Evolutionary conservation across 2,888 invertebrate genomes (phyloP).

Genomic region (Tetropium fuscum): DNA sequence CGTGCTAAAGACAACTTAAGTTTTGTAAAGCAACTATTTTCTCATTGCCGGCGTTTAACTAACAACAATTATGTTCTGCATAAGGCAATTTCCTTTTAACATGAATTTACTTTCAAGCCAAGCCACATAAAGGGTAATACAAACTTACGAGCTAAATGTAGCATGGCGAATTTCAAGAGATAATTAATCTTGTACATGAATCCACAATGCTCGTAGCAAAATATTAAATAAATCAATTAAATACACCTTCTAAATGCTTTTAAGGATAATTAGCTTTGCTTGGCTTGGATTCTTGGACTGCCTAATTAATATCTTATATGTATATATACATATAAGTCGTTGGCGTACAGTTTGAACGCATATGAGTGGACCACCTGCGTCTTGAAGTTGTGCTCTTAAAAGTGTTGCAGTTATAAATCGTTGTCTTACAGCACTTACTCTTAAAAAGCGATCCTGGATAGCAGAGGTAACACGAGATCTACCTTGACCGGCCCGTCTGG

Average conservation of each 20-base stretch:
- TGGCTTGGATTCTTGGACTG: neutral
- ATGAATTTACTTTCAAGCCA: neutral
- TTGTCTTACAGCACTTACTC: too few species aligned
- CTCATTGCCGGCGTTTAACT: too few species aligned
- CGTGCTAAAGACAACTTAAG: too few species aligned
- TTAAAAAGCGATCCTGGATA: too few species aligned
- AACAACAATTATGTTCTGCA: too few species aligned
- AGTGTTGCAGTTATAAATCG: too few species aligned
- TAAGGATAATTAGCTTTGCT: neutral
- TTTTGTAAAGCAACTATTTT: too few species aligned
- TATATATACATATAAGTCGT: too few species aligned
- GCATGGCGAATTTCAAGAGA: slow-evolving; percentile 1
- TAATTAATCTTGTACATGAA: slow-evolving; percentile 15
- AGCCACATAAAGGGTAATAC: neutral
- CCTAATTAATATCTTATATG: neutral
- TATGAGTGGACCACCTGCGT: too few species aligned
- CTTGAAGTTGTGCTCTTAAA: too few species aligned
- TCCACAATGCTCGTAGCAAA: slow-evolving; percentile 3
- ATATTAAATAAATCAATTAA: slow-evolving; percentile 3
- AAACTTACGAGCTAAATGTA: slow-evolving; percentile 1
- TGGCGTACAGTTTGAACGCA: neutral
- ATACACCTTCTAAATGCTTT: neutral
- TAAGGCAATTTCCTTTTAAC: slow-evolving; percentile 2
- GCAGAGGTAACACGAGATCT: too few species aligned
- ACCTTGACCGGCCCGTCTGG: too few species aligned